Evolutionary conservation across 2,113 vertebrate species (phyloP).

Genomic region (Megaptera novaeangliae): DNA sequence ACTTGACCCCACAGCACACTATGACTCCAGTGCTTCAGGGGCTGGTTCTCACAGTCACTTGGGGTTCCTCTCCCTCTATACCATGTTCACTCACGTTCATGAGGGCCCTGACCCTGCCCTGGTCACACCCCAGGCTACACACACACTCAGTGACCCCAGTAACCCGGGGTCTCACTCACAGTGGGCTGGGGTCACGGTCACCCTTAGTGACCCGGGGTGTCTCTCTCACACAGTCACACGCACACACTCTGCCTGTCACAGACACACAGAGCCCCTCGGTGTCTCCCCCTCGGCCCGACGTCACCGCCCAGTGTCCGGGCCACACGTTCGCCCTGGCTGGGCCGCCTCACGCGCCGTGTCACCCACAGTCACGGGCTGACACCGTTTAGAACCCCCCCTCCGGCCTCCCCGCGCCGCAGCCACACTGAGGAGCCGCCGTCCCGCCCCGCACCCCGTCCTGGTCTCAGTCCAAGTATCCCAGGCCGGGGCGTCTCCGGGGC

Average conservation of each 20-base stretch:
- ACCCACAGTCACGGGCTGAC: constrained; percentile 66
- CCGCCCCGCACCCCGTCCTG: background rate
- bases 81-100: background rate
- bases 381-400: background rate
- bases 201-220: background rate
- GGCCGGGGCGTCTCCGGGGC: background rate
- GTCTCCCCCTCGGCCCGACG: constrained; percentile 17
- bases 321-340: constrained; percentile 45
- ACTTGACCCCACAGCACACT: background rate
- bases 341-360: constrained; percentile 63
- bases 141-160: background rate
- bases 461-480: constrained; percentile 34
- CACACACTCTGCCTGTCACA: background rate
- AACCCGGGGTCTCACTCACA: background rate
- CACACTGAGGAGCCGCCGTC: background rate
- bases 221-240: background rate
- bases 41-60: background rate
- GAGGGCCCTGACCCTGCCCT: background rate
- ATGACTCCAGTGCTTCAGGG: background rate
- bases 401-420: background rate
- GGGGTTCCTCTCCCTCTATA: background rate
- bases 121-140: background rate
- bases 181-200: background rate
- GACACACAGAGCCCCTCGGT: constrained; percentile 62
- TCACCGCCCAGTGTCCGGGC: constrained; percentile 52